Conservation (phyloP, 2,797 vertebrate species). For the Hyperoplus immaculatus region DNA sequence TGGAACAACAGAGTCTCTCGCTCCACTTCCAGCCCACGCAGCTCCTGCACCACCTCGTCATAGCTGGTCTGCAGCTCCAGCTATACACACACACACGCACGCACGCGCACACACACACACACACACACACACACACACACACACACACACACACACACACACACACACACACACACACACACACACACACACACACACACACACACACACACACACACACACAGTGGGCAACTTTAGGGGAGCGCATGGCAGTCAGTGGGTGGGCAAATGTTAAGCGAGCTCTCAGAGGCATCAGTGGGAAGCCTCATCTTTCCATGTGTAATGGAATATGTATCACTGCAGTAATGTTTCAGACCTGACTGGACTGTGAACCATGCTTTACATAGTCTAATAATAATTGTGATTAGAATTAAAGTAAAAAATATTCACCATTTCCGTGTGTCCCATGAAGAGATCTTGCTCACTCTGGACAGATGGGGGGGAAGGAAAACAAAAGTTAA, state of each 20-base stretch:
- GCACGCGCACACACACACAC: slow-evolving; percentile 28
- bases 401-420: slow-evolving; percentile 11
- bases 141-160: neutral
- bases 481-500: neutral
- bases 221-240: slow-evolving; percentile 60
- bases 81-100: slow-evolving; percentile 45
- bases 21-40: slow-evolving; percentile 84
- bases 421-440: slow-evolving; percentile 81
- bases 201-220: slow-evolving; percentile 44
- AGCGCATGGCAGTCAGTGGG: slow-evolving; percentile 51
- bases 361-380: neutral
- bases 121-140: slow-evolving; percentile 28
- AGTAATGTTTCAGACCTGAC: neutral
- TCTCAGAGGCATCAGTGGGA: slow-evolving; percentile 52
- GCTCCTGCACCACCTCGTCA: slow-evolving; percentile 83
- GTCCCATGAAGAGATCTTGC: slow-evolving; percentile 76
- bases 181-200: too few relatives aligned
- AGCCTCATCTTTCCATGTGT: slow-evolving; percentile 47
- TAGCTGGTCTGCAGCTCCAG: slow-evolving; percentile 85
- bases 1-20: slow-evolving; percentile 85
- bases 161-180: too few relatives aligned
- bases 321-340: slow-evolving; percentile 16
- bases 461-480: slow-evolving; percentile 66
- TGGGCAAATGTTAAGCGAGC: slow-evolving; percentile 42
- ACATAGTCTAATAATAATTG: neutral